Conservation (phyloP, 2,113 vertebrate genomes). For the Perca flavescens region DNA sequence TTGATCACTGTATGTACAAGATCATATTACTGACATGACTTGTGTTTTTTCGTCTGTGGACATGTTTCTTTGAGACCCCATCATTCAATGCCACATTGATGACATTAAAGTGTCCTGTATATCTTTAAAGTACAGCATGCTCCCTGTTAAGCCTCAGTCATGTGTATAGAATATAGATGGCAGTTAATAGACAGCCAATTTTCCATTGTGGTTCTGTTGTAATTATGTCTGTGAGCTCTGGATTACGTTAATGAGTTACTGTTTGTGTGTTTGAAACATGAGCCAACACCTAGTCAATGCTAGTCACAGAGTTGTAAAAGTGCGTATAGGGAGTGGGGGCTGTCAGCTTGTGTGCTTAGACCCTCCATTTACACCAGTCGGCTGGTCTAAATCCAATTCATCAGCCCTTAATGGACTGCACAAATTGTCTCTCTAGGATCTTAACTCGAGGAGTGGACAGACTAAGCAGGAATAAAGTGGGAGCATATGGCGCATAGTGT, state of each 20-base stretch:
- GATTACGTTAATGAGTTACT: slow-evolving; percentile 30
- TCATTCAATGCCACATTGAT: slow-evolving; percentile 24
- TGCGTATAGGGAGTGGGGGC: slow-evolving; percentile 13
- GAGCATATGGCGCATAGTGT: slow-evolving; percentile 51
- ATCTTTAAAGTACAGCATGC: slow-evolving; percentile 29
- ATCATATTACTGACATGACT: slow-evolving; percentile 24
- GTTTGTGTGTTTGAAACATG: slow-evolving; percentile 28
- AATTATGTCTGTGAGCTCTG: slow-evolving; percentile 45
- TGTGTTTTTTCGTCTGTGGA: not conserved
- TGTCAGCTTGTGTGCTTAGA: slow-evolving; percentile 67
- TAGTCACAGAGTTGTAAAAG: slow-evolving; percentile 52
- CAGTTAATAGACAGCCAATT: slow-evolving; percentile 39
- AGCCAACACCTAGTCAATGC: slow-evolving; percentile 23
- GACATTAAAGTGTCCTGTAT: slow-evolving; percentile 47
- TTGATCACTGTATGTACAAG: slow-evolving; percentile 11
- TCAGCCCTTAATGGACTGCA: slow-evolving; percentile 82
- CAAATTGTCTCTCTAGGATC: slow-evolving; percentile 78
- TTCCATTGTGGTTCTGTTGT: slow-evolving; percentile 43
- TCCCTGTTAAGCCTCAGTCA: not conserved
- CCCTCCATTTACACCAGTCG: slow-evolving; percentile 64
- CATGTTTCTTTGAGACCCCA: slow-evolving; percentile 15
- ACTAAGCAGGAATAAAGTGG: slow-evolving; percentile 45
- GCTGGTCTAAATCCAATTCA: slow-evolving; percentile 82
- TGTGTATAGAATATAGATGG: slow-evolving; percentile 21
- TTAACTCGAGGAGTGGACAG: slow-evolving; percentile 61